Evolutionary conservation across 2,888 invertebrate species (phyloP).

Genomic region (Chalcosyrphus nemorum): DNA sequence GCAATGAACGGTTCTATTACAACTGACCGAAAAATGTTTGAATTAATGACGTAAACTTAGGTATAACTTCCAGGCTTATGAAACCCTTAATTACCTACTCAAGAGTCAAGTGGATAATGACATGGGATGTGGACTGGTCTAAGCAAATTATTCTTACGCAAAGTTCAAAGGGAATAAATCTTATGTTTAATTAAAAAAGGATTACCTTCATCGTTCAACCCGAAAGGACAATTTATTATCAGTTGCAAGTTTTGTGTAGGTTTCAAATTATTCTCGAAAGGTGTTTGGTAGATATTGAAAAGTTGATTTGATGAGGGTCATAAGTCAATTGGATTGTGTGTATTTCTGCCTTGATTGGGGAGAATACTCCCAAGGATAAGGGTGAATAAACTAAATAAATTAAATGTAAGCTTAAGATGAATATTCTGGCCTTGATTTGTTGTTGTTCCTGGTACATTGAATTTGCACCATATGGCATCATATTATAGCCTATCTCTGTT

Average conservation of each 20-base stretch:
- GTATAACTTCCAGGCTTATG: neutral
- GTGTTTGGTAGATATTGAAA: neutral
- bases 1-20: neutral
- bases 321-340: no score
- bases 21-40: neutral
- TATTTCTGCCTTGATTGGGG: no score
- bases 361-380: no score
- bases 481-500: no score
- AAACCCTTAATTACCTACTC: neutral
- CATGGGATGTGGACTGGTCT: neutral
- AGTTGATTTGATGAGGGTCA: neutral
- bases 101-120: neutral
- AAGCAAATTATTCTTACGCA: neutral
- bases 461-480: no score
- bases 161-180: neutral
- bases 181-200: slow-evolving; percentile 8
- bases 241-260: neutral
- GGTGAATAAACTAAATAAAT: no score
- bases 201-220: neutral
- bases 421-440: no score
- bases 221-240: neutral
- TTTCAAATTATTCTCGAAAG: neutral
- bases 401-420: no score
- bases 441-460: no score
- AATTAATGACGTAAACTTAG: slow-evolving; percentile 3